A percentile compares a stretch with the other conserved stretches of the same genome.
These are phyloP conservation scores for Australoheros facetus DNA, from an alignment of 2,797 vertebrate species.

Conservation along the genomic window DNA sequence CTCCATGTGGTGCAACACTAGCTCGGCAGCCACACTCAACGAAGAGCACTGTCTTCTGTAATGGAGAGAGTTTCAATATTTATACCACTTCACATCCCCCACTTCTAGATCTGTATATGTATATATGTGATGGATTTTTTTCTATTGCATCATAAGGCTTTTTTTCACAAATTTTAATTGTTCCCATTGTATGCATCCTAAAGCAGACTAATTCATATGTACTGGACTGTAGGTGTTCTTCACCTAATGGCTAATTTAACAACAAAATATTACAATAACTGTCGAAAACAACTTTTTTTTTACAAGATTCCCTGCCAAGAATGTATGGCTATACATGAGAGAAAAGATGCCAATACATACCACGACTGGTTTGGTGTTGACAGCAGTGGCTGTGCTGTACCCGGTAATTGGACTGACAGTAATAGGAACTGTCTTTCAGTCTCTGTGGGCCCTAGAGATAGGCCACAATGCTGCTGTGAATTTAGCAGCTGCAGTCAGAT, in stretches of 20 bases:
- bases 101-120: slow-evolving; percentile 37
- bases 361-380: slow-evolving; percentile 63
- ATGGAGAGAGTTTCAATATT: slow-evolving; percentile 56
- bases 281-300: slow-evolving; percentile 21
- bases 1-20: slow-evolving; percentile 79
- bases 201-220: background rate
- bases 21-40: slow-evolving; percentile 50
- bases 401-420: slow-evolving; percentile 76
- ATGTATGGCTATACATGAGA: slow-evolving; percentile 53
- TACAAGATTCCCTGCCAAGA: slow-evolving; percentile 7
- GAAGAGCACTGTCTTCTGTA: slow-evolving; percentile 48
- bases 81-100: slow-evolving; percentile 56
- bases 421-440: slow-evolving; percentile 74
- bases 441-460: slow-evolving; percentile 62
- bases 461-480: slow-evolving; percentile 58
- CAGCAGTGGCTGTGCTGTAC: slow-evolving; percentile 69
- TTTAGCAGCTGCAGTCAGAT: slow-evolving; percentile 64
- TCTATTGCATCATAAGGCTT: slow-evolving; percentile 3
- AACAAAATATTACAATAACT: slow-evolving; percentile 12
- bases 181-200: background rate
- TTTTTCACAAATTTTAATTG: background rate
- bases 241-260: slow-evolving; percentile 19
- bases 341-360: slow-evolving; percentile 50
- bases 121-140: slow-evolving; percentile 29
- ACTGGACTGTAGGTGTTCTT: background rate